phyloP scores from a whole-genome alignment of 2,888 invertebrate species.

The Plagiodera versicolora region DNA sequence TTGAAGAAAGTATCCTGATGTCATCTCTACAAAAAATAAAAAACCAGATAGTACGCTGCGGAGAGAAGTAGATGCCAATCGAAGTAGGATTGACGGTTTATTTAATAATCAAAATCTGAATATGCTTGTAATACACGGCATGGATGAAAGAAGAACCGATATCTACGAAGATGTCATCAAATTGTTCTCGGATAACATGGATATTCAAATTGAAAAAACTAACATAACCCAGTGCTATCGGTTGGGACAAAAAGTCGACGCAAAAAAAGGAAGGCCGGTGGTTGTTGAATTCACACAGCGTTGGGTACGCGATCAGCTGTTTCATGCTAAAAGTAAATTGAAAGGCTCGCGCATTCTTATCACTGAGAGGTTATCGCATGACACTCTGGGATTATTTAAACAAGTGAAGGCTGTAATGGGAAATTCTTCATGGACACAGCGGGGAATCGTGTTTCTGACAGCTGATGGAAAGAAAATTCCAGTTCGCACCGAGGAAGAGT shows the following conservation, averaged over 20 bases:
- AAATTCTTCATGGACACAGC: no score
- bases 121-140: conserved; percentile 5
- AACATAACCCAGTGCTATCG: conserved; percentile 5
- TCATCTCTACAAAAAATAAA: conserved; percentile 4
- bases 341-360: not conserved
- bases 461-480: no score
- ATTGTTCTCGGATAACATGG: not conserved
- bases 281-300: no score
- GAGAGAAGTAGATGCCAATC: conserved; percentile 8
- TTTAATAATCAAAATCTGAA: not conserved
- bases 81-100: not conserved
- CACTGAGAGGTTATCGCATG: not conserved
- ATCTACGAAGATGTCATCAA: not conserved
- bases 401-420: not conserved
- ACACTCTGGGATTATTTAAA: conserved; percentile 2
- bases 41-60: conserved; percentile 6
- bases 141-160: conserved; percentile 2
- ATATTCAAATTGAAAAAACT: conserved; percentile 2
- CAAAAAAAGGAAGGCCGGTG: no score
- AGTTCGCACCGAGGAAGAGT: not conserved
- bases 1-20: conserved; percentile 3
- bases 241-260: not conserved
- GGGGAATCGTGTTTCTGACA: no score
- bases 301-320: not conserved
- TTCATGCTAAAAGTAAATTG: not conserved